These are phyloP conservation scores for Heliconius eleuchia DNA, from an alignment of 1,140 invertebrate species.

Conservation along the genomic window DNA sequence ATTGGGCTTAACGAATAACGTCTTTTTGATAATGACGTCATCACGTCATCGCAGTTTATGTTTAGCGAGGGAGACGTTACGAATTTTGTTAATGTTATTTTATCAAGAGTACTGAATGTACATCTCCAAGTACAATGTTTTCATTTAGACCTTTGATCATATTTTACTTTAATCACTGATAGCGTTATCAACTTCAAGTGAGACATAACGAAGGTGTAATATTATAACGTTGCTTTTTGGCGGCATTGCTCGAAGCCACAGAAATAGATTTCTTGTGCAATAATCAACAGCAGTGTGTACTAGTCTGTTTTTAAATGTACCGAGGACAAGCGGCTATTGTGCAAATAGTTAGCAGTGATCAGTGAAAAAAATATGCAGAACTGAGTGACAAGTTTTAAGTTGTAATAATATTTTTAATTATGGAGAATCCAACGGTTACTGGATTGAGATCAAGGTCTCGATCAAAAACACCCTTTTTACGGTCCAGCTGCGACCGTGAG, in stretches of 20 bases:
- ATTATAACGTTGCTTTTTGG: slow-evolving; percentile 66
- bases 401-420: slow-evolving; percentile 41
- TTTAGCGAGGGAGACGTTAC: slow-evolving; percentile 65
- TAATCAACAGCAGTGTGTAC: slow-evolving; percentile 50
- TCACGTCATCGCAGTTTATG: slow-evolving; percentile 68
- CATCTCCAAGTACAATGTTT: slow-evolving; percentile 23
- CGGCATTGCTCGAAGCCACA: slow-evolving; percentile 72
- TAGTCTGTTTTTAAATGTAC: slow-evolving; percentile 55
- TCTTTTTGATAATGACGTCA: slow-evolving; percentile 71
- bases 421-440: slow-evolving; percentile 70
- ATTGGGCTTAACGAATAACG: slow-evolving; percentile 40
- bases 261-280: slow-evolving; percentile 81
- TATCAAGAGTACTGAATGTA: background rate
- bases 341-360: slow-evolving; percentile 43
- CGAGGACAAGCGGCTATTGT: slow-evolving; percentile 46
- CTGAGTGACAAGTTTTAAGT: slow-evolving; percentile 23
- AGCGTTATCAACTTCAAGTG: slow-evolving; percentile 35
- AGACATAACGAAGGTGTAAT: slow-evolving; percentile 32
- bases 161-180: slow-evolving; percentile 18
- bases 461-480: slow-evolving; percentile 83
- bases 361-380: slow-evolving; percentile 37
- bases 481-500: slow-evolving; percentile 81
- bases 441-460: slow-evolving; percentile 82
- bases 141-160: slow-evolving; percentile 23
- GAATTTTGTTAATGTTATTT: slow-evolving; percentile 48